These are phyloP conservation scores for Bellardia pandia DNA, from an alignment of 2,888 invertebrate genomes.

Conservation along the genomic window DNA sequence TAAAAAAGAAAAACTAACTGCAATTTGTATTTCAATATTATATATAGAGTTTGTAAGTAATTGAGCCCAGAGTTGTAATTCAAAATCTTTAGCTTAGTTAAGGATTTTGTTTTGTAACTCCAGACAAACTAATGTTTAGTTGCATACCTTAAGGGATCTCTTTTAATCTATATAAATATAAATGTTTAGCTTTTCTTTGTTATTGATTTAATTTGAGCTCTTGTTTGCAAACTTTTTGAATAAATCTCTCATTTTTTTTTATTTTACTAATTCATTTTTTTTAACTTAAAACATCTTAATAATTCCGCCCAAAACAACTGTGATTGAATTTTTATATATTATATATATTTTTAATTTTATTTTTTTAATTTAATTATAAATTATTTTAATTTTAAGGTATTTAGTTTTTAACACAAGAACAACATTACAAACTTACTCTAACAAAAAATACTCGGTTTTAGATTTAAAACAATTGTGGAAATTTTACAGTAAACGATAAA, in stretches of 20 bases:
- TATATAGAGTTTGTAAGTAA: too few species aligned
- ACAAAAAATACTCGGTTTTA: constrained; percentile 64
- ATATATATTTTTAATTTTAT: constrained; percentile 68
- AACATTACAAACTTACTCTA: constrained; percentile 68
- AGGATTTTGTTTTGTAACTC: too few species aligned
- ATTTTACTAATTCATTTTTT: constrained; percentile 58
- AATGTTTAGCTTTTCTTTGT: too few species aligned
- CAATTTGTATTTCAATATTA: too few species aligned
- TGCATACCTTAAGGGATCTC: too few species aligned
- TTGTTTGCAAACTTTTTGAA: neutral
- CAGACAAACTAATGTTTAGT: too few species aligned
- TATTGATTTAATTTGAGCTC: neutral
- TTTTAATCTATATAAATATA: too few species aligned
- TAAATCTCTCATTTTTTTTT: constrained; percentile 48
- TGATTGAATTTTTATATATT: constrained; percentile 79
- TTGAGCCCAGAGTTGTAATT: too few species aligned
- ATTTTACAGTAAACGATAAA: constrained; percentile 48
- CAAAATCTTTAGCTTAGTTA: too few species aligned
- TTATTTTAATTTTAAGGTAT: constrained; percentile 66
- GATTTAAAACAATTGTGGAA: constrained; percentile 16
- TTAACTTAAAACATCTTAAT: constrained; percentile 74
- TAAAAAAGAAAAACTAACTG: too few species aligned
- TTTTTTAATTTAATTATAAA: constrained; percentile 70
- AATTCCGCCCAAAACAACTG: constrained; percentile 83
- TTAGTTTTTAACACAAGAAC: constrained; percentile 42